These are phyloP conservation scores for Arion vulgaris DNA, from an alignment of 1,140 invertebrate genomes.

Conservation along the genomic window DNA sequence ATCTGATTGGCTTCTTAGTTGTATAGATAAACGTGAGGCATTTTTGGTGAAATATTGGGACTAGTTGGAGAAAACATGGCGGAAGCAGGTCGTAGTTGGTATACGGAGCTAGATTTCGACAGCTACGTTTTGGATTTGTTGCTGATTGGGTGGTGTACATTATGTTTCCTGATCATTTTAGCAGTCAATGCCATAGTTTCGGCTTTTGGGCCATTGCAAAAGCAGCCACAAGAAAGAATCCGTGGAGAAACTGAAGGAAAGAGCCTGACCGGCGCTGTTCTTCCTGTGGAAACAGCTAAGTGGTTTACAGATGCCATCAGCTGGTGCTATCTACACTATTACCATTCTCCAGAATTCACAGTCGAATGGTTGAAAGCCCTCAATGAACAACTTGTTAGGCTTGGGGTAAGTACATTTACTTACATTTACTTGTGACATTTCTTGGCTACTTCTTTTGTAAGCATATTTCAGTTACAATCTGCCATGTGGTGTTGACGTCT, in stretches of 20 bases:
- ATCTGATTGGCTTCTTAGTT: conserved; percentile 58
- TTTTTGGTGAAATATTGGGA: conserved; percentile 75
- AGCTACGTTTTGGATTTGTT: conserved; percentile 65
- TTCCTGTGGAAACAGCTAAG: conserved; percentile 75
- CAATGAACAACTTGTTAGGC: conserved; percentile 85
- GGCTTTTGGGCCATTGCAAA: conserved; percentile 63
- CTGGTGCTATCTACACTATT: conserved; percentile 90
- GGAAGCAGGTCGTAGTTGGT: conserved; percentile 74
- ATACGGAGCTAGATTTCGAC: conserved; percentile 59
- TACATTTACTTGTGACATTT: too few species aligned
- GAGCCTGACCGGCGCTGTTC: conserved; percentile 32
- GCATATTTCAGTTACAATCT: too few species aligned
- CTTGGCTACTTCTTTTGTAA: too few species aligned
- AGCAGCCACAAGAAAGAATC: conserved; percentile 44
- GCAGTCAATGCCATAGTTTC: conserved; percentile 58
- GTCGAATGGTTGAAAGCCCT: conserved; percentile 87
- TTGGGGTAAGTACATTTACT: conserved; percentile 75
- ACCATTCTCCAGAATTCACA: conserved; percentile 86
- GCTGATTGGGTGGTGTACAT: conserved; percentile 62
- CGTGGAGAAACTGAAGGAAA: conserved; percentile 35
- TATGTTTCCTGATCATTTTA: conserved; percentile 55
- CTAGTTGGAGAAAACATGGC: conserved; percentile 85
- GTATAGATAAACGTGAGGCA: conserved; percentile 77
- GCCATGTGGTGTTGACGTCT: too few species aligned
- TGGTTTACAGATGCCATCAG: conserved; percentile 90